Evolutionary conservation across 2,888 invertebrate species (phyloP).

Genomic region (Dasysyrphus tricinctus): DNA sequence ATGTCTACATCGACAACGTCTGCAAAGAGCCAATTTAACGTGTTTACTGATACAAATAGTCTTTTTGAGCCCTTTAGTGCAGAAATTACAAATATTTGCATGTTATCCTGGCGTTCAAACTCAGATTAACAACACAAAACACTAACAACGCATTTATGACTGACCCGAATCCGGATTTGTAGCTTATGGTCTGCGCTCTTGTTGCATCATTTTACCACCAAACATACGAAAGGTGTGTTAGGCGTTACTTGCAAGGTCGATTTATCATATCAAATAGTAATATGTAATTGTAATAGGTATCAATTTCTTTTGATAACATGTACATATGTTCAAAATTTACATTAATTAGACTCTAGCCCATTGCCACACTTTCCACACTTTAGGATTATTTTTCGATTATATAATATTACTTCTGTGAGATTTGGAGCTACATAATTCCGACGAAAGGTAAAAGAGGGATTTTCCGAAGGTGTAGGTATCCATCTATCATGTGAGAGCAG

Average conservation of each 20-base stretch:
- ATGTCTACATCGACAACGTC: too few relatives aligned
- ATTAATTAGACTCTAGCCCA: not conserved
- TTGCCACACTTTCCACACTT: not conserved
- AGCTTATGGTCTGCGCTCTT: too few relatives aligned
- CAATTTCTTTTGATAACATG: constrained; percentile 26
- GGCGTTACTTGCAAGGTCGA: not conserved
- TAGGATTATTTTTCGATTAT: constrained; percentile 8
- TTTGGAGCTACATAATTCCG: not conserved
- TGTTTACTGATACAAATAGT: too few relatives aligned
- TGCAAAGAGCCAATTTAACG: too few relatives aligned
- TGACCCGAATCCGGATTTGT: too few relatives aligned
- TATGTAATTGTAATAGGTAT: constrained; percentile 20
- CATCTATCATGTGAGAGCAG: constrained; percentile 28
- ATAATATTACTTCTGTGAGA: not conserved
- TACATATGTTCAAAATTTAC: not conserved
- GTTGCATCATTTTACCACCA: not conserved
- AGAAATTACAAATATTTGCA: too few relatives aligned
- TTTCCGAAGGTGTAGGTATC: constrained; percentile 13
- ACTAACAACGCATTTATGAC: too few relatives aligned
- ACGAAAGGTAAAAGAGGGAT: constrained; percentile 1
- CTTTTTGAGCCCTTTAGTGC: too few relatives aligned
- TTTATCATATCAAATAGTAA: constrained; percentile 12
- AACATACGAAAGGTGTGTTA: not conserved
- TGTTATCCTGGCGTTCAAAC: too few relatives aligned
- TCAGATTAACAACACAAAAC: too few relatives aligned